Conservation (phyloP, 2,113 vertebrate species). For the Hyperopisus bebe region DNA sequence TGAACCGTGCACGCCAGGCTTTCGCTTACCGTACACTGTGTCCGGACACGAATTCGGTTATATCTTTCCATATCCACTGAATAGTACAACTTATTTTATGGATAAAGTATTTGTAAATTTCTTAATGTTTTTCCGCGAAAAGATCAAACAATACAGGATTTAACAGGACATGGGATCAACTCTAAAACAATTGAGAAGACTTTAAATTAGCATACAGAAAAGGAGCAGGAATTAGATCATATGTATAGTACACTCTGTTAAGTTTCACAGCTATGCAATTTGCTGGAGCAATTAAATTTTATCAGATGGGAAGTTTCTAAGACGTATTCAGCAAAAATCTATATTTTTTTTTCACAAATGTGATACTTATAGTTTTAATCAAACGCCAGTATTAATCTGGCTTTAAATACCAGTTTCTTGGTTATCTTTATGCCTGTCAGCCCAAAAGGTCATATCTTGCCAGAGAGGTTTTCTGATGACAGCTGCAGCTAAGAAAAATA, state of each 20-base stretch:
- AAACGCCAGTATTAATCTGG: background rate
- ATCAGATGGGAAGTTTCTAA: background rate
- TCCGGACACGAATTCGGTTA: background rate
- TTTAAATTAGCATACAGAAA: background rate
- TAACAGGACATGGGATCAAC: background rate
- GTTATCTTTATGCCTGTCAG: background rate
- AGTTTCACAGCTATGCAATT: background rate
- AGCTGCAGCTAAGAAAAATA: background rate
- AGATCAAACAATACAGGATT: background rate
- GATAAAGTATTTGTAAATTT: background rate
- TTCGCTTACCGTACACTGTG: background rate
- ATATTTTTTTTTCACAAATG: background rate
- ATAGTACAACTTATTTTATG: background rate
- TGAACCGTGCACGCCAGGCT: background rate
- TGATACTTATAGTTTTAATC: background rate
- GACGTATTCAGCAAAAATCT: background rate
- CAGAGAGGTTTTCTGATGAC: background rate
- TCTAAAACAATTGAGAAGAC: background rate
- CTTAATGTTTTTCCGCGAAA: background rate
- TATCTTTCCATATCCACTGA: background rate
- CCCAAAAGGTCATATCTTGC: background rate
- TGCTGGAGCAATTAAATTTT: background rate
- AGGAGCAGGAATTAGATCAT: background rate
- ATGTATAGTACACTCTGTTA: background rate
- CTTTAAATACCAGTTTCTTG: background rate